Evolutionary conservation across 1,140 invertebrate species (phyloP).

Genomic region (Caenorhabditis elegans): WBcel235 BX284603.4:5509001-5509500

Average conservation of each 20-base stretch:
- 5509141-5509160: no score
- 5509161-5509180: no score
- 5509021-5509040: no score
- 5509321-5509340: background rate
- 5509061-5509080: no score
- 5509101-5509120: no score
- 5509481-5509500: background rate
- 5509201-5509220: no score
- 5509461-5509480: background rate
- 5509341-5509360: constrained; percentile 3
- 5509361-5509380: constrained; percentile 11
- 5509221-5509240: no score
- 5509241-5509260: background rate
- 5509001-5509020: no score
- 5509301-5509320: background rate
- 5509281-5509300: constrained; percentile 16
- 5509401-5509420: background rate
- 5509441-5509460: background rate
- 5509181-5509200: no score
- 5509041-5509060: no score
- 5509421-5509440: background rate
- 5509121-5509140: no score
- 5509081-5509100: no score
- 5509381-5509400: background rate
- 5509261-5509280: background rate